phyloP scores from a whole-genome alignment of 2,888 invertebrate genomes.

The Vanessa cardui region DNA sequence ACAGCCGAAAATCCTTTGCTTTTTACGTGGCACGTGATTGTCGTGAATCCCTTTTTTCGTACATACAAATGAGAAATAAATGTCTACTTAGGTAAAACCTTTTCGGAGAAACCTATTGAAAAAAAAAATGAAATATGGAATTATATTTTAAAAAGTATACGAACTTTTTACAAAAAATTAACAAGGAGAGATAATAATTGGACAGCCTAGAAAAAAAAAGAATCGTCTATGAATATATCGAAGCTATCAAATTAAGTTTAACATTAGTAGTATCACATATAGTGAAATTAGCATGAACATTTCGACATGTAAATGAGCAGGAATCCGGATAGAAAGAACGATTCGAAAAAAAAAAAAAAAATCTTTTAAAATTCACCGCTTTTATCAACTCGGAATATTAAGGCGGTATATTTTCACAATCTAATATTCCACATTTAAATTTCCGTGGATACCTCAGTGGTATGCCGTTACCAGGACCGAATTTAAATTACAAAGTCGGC shows the following conservation, averaged over 20 bases:
- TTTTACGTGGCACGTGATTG: slow-evolving; percentile 14
- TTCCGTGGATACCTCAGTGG: slow-evolving; percentile 53
- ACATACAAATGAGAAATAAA: slow-evolving; percentile 10
- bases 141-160: not conserved
- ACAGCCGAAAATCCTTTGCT: slow-evolving; percentile 7
- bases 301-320: slow-evolving; percentile 26
- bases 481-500: slow-evolving; percentile 79
- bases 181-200: too few relatives aligned
- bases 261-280: slow-evolving; percentile 14
- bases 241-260: not conserved
- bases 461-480: slow-evolving; percentile 46
- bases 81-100: slow-evolving; percentile 11
- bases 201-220: not conserved
- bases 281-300: slow-evolving; percentile 31
- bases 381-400: slow-evolving; percentile 35
- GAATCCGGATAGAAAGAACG: slow-evolving; percentile 18
- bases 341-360: slow-evolving; percentile 20
- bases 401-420: slow-evolving; percentile 60
- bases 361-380: slow-evolving; percentile 23
- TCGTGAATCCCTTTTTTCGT: slow-evolving; percentile 10
- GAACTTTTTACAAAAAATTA: not conserved
- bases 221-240: not conserved
- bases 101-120: not conserved
- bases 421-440: slow-evolving; percentile 75
- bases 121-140: not conserved